These are phyloP conservation scores for Dermatemys mawii DNA, from an alignment of 2,113 vertebrate genomes.

Conservation along the genomic window DNA sequence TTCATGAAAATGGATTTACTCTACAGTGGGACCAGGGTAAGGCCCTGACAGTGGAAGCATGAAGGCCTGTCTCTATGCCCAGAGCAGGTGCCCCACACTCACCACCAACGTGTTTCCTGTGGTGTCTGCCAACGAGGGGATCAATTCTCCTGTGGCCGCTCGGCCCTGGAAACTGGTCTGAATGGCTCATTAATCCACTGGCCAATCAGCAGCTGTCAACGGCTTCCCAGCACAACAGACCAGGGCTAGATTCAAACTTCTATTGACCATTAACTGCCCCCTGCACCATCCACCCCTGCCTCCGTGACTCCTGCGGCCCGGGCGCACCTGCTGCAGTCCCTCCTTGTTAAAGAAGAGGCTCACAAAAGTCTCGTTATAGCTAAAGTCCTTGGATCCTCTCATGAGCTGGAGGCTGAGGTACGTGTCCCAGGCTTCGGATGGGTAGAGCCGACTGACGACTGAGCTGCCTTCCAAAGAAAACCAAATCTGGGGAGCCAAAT, in stretches of 20 bases:
- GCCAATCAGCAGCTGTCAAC: not conserved
- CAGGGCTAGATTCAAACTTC: not conserved
- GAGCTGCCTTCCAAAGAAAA: slow-evolving; percentile 51
- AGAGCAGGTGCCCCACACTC: not conserved
- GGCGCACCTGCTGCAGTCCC: slow-evolving; percentile 46
- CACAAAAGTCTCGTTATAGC: not conserved
- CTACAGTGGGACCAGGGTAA: no score
- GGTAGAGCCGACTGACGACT: slow-evolving; percentile 7
- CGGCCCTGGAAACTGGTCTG: not conserved
- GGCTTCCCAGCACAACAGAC: not conserved
- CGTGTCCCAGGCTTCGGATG: slow-evolving; percentile 32
- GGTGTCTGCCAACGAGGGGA: not conserved
- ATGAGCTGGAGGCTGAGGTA: not conserved
- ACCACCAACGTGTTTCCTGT: not conserved
- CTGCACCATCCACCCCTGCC: accelerated
- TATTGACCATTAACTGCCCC: not conserved
- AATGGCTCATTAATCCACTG: not conserved
- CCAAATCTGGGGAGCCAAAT: slow-evolving; percentile 56
- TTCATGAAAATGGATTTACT: no score
- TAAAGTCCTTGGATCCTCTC: not conserved
- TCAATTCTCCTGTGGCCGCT: not conserved
- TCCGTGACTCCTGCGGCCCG: not conserved
- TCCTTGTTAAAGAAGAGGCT: slow-evolving; percentile 47
- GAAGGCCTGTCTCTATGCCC: not conserved
- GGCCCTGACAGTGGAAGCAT: not conserved